phyloP scores from a whole-genome alignment of 2,113 vertebrate species.

The Phalacrocorax aristotelis region DNA sequence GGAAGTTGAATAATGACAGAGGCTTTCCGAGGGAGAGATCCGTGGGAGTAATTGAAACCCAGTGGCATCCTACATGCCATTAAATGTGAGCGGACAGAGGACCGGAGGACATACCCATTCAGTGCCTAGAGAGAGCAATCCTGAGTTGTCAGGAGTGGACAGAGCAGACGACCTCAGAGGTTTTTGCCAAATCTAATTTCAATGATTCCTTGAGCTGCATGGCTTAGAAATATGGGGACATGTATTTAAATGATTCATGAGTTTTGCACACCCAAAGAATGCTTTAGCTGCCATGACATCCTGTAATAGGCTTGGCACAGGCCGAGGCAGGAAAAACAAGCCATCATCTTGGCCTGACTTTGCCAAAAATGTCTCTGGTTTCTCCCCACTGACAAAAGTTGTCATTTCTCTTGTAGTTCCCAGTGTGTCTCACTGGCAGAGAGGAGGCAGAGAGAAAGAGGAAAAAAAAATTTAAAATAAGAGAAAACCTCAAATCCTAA shows the following conservation, averaged over 20 bases:
- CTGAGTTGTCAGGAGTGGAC: background rate
- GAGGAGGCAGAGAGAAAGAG: background rate
- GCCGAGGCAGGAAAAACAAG: background rate
- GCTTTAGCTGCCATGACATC: background rate
- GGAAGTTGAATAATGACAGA: background rate
- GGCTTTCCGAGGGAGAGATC: background rate
- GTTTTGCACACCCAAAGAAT: background rate
- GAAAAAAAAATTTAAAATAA: accelerated
- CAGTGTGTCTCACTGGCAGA: background rate
- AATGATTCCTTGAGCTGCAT: background rate
- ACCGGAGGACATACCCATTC: background rate
- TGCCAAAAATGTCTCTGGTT: background rate
- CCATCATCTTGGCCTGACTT: conserved; percentile 7
- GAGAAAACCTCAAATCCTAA: conserved; percentile 15
- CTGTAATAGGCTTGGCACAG: background rate
- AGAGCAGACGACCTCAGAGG: background rate
- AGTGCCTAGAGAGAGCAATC: background rate
- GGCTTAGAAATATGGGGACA: background rate
- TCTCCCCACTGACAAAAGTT: background rate
- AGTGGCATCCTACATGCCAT: background rate
- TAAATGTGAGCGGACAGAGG: background rate
- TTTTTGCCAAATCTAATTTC: background rate
- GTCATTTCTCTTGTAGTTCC: conserved; percentile 12
- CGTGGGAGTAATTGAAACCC: background rate
- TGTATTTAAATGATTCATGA: background rate